A percentile compares a stretch with the other conserved stretches of the same genome.
Conservation (phyloP, 2,797 vertebrate genomes). For the Kryptolebias ocellatus region DNA sequence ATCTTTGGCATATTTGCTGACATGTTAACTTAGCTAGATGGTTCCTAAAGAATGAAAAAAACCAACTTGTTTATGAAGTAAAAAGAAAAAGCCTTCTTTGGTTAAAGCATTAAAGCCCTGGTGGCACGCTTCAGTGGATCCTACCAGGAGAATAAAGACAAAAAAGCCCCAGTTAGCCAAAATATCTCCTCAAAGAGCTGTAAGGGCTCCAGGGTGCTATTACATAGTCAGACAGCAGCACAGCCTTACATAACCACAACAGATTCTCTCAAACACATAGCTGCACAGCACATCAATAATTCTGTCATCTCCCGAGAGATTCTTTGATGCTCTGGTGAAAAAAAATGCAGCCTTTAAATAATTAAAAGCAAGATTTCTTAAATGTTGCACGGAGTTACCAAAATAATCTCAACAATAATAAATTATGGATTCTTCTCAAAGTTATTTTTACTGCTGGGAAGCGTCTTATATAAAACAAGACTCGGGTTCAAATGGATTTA, state of each 20-base stretch:
- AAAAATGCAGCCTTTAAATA: slow-evolving; percentile 49
- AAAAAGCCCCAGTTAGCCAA: slow-evolving; percentile 29
- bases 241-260: slow-evolving; percentile 58
- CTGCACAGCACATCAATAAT: slow-evolving; percentile 56
- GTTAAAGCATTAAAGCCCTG: slow-evolving; percentile 17
- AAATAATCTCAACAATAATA: slow-evolving; percentile 57
- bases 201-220: slow-evolving; percentile 45
- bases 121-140: slow-evolving; percentile 30
- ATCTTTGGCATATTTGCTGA: neutral
- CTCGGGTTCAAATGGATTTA: too few species aligned
- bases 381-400: slow-evolving; percentile 54
- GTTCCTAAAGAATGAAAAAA: neutral
- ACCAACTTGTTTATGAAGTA: slow-evolving; percentile 14
- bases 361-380: slow-evolving; percentile 56
- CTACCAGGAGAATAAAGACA: slow-evolving; percentile 24
- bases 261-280: slow-evolving; percentile 48
- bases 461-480: slow-evolving; percentile 11
- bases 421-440: slow-evolving; percentile 60
- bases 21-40: neutral
- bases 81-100: slow-evolving; percentile 11
- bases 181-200: slow-evolving; percentile 46
- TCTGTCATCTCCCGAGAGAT: slow-evolving; percentile 55
- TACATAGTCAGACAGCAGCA: slow-evolving; percentile 51
- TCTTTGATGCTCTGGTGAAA: slow-evolving; percentile 39
- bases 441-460: slow-evolving; percentile 17